A percentile compares a stretch with the other conserved stretches of the same genome.
phyloP scores from a whole-genome alignment of 2,113 vertebrate genomes.

The Oreocharis arfaki region DNA sequence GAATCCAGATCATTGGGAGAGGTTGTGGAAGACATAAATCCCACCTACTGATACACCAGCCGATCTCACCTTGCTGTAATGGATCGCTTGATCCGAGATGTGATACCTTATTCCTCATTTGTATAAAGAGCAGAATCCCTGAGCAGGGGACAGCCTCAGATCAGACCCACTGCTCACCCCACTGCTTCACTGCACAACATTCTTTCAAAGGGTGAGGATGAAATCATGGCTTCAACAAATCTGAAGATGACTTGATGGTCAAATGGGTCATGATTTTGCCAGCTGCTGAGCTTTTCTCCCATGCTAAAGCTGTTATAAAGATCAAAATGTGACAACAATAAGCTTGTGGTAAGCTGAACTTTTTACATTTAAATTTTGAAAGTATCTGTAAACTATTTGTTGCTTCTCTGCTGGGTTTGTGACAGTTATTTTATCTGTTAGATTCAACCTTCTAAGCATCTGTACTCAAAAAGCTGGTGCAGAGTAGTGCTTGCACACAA shows the following conservation, averaged over 20 bases:
- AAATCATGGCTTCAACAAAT: not conserved
- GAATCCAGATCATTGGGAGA: not conserved
- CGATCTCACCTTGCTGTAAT: not conserved
- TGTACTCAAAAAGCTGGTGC: not conserved
- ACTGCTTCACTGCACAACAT: not conserved
- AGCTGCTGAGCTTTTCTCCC: not conserved
- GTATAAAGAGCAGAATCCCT: not conserved
- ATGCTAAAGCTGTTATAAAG: not conserved
- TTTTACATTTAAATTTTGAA: not conserved
- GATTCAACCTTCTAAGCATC: not conserved
- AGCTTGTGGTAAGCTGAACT: not conserved
- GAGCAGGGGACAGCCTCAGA: not conserved
- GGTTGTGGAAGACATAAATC: not conserved
- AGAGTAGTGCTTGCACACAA: not conserved
- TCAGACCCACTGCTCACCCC: not conserved
- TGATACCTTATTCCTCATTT: rapidly evolving
- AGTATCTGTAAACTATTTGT: not conserved
- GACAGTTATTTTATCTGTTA: not conserved
- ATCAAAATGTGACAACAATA: not conserved
- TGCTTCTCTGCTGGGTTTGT: not conserved
- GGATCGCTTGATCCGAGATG: not conserved
- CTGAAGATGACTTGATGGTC: rapidly evolving
- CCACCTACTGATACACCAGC: not conserved
- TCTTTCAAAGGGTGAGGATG: not conserved
- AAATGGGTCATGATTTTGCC: not conserved